Evolutionary conservation across 2,888 invertebrate genomes (phyloP).

Genomic region (Cantharis lateralis): DNA sequence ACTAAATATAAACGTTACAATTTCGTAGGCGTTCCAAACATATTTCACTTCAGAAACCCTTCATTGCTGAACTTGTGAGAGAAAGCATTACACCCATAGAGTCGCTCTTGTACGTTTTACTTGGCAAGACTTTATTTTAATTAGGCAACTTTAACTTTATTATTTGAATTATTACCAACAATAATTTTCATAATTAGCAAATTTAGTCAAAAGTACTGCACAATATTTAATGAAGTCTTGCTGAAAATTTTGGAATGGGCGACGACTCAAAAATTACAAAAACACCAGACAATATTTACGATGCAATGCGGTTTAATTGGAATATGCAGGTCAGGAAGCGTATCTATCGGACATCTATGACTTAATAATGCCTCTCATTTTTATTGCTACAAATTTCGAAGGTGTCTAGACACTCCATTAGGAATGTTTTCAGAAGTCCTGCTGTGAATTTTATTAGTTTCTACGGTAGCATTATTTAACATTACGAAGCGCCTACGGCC

Average conservation of each 20-base stretch:
- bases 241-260: background rate
- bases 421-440: too few species aligned
- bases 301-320: background rate
- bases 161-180: background rate
- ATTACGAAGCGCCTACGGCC: too few species aligned
- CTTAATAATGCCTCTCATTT: background rate
- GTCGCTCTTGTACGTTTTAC: background rate
- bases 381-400: background rate
- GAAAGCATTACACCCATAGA: background rate
- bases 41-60: background rate
- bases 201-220: background rate
- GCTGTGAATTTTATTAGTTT: too few species aligned
- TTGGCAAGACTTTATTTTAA: background rate
- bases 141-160: background rate
- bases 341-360: background rate
- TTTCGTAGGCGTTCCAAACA: background rate
- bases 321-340: background rate
- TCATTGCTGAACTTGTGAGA: background rate
- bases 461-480: too few species aligned
- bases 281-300: background rate
- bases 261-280: background rate
- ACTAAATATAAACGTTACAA: background rate
- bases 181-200: background rate
- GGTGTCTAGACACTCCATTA: background rate
- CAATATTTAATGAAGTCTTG: background rate